Evolutionary conservation across 2,888 invertebrate species (phyloP).

Genomic region (Hirudinaria manillensis): DNA sequence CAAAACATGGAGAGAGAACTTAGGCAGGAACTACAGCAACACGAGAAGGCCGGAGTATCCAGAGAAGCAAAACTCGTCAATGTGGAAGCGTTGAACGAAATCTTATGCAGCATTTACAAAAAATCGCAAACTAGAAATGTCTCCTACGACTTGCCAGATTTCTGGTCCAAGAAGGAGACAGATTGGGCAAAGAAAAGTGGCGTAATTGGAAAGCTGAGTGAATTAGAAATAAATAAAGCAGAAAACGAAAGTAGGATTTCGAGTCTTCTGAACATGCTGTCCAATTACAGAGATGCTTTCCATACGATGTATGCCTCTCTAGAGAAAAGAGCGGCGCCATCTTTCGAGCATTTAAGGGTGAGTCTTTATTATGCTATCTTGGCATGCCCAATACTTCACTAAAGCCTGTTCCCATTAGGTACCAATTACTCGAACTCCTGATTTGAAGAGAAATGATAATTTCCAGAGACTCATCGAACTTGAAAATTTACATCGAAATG

Average conservation of each 20-base stretch:
- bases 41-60: background rate
- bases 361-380: no score
- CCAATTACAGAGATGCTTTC: conserved; percentile 11
- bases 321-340: background rate
- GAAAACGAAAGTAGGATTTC: conserved; percentile 8
- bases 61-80: conserved; percentile 7
- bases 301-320: background rate
- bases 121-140: background rate
- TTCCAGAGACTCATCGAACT: background rate
- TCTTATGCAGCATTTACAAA: background rate
- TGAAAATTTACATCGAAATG: conserved; percentile 1
- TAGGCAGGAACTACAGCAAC: background rate
- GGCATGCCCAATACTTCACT: no score
- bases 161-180: conserved; percentile 4
- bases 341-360: background rate
- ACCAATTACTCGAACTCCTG: no score
- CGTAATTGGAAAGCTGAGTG: background rate
- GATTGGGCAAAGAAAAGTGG: background rate
- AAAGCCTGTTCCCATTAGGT: no score
- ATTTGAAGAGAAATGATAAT: background rate
- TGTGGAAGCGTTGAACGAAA: background rate
- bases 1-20: background rate
- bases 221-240: background rate
- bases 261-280: background rate
- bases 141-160: background rate